Percentiles rank a stretch among this genome's conserved stretches.
Evolutionary conservation across 2,888 invertebrate genomes (phyloP).

Genomic region (Leucania comma): DNA sequence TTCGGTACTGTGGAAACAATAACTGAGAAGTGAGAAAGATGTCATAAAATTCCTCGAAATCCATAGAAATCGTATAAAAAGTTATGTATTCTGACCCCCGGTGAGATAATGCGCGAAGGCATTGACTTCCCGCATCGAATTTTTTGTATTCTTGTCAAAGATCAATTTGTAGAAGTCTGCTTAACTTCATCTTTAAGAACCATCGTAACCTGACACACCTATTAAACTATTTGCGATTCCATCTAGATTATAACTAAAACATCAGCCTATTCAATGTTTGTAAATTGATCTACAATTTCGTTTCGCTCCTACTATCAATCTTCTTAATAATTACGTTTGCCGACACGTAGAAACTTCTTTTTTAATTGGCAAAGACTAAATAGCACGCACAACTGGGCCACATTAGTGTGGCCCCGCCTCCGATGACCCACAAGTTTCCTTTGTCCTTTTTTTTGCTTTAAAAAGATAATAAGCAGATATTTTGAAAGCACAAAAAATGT

Average conservation of each 20-base stretch:
- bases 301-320: constrained; percentile 48
- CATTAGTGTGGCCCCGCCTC: constrained; percentile 53
- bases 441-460: constrained; percentile 65
- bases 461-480: constrained; percentile 66
- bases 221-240: constrained; percentile 10
- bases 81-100: constrained; percentile 33
- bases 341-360: constrained; percentile 24
- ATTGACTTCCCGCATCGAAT: constrained; percentile 23
- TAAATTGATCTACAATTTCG: constrained; percentile 27
- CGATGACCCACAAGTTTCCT: constrained; percentile 62
- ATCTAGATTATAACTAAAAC: background rate
- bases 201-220: constrained; percentile 19
- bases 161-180: constrained; percentile 17
- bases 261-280: constrained; percentile 25
- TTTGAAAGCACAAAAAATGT: constrained; percentile 36
- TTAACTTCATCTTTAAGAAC: constrained; percentile 5
- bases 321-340: constrained; percentile 34
- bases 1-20: constrained; percentile 43
- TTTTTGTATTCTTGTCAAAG: background rate
- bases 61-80: constrained; percentile 20
- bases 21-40: constrained; percentile 38
- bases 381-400: constrained; percentile 34
- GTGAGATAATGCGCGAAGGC: constrained; percentile 38
- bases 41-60: constrained; percentile 31
- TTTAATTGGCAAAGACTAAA: constrained; percentile 35